Evolutionary conservation across 2,113 vertebrate genomes (phyloP).

Genomic region (Chloropsis hardwickii): DNA sequence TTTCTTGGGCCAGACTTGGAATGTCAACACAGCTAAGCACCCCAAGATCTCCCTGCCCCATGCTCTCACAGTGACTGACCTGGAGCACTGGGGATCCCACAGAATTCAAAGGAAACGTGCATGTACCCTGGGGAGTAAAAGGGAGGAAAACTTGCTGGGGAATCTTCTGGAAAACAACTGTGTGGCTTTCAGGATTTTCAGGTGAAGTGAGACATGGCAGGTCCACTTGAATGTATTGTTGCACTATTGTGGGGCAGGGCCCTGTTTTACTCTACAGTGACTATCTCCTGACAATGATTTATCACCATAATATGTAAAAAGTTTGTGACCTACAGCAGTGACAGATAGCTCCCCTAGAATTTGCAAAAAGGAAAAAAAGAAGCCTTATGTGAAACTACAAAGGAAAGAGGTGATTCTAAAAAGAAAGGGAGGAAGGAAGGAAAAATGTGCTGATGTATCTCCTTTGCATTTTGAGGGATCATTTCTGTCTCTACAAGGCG

Average conservation of each 20-base stretch:
- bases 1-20: background rate
- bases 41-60: background rate
- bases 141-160: background rate
- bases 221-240: background rate
- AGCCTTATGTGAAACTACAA: conserved; percentile 19
- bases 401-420: conserved; percentile 13
- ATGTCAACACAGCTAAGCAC: background rate
- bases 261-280: background rate
- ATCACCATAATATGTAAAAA: background rate
- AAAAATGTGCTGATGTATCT: background rate
- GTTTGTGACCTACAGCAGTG: conserved; percentile 34
- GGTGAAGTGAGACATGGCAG: background rate
- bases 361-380: conserved; percentile 4
- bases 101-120: fast-evolving
- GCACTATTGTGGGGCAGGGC: background rate
- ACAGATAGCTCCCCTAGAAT: conserved; percentile 18
- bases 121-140: background rate
- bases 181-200: background rate
- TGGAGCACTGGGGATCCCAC: background rate
- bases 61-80: background rate
- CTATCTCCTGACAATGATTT: conserved; percentile 22
- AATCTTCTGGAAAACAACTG: background rate
- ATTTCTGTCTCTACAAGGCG: background rate
- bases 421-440: background rate
- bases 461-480: background rate